Evolutionary conservation across 2,797 vertebrate genomes (phyloP), one percentile per base, ranked within the genome.

Genomic region (Pipistrellus pipistrellus): DNA sequence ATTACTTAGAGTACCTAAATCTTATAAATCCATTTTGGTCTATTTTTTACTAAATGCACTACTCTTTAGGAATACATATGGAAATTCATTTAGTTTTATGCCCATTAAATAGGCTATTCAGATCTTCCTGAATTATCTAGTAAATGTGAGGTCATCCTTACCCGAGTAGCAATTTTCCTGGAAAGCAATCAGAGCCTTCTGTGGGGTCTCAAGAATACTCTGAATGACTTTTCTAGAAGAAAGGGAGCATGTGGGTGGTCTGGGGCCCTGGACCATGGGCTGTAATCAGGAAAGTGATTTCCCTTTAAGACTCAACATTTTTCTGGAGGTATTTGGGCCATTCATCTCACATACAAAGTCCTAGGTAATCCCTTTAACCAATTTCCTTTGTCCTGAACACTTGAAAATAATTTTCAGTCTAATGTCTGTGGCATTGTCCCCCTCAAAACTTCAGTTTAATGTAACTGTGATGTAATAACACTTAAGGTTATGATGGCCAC

Each of bases 21-120:
- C 55, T 88, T 82, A 96, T 5, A 93, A 95, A 93, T 90, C 7
- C 14, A 92, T 44, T 76, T 90, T 44, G 21, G 38, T 27, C 38
- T 87, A 75, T 93, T 94, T 94, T 64, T n/a, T 62, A 38, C 55
- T 95, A 91, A 96, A 93, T 85, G 25, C 11, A 57, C 41, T 76
- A 20, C 53, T 92, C 46, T 96, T 27, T 2, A 90, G 53, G 59
- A 81, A 93, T 72, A 38, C 44, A 82, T 48, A 90, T 48, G 76
- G 80, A 84, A 86, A 93, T 84, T 77, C 35, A 86, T 32, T 90
- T 71, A 53, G 8, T 87, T 91, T 96, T 92, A 89, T 71, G 32
- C 12, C 48, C 66, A 93, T 75, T 77, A 95, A 76, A 44, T 85
- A 78, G 38, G 93, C 66, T 91, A 85, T 92, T 62, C 41, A 90